These are phyloP conservation scores for Trissoscelio sp. DNA, from an alignment of 2,888 invertebrate genomes.

Conservation along the genomic window DNA sequence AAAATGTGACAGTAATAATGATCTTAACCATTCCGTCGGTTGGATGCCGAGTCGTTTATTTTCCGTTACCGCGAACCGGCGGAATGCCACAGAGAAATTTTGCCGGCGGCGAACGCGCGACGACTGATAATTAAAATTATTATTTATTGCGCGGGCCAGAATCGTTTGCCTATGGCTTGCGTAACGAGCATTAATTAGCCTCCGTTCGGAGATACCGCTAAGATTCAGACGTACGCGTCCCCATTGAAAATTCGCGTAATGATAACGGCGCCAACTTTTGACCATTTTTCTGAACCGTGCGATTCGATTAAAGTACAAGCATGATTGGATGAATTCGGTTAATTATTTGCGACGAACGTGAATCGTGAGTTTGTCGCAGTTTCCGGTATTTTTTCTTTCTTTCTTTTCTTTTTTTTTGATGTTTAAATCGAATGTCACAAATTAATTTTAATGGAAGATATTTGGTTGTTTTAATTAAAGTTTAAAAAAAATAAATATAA, in stretches of 20 bases:
- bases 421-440: too few relatives aligned
- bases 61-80: conserved; percentile 44
- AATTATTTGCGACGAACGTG: background rate
- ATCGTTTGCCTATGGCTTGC: conserved; percentile 72
- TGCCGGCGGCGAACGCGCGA: conserved; percentile 59
- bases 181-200: conserved; percentile 75
- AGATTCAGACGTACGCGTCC: conserved; percentile 42
- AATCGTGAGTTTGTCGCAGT: background rate
- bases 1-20: conserved; percentile 52
- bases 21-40: conserved; percentile 30
- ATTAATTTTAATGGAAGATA: too few relatives aligned
- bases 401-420: too few relatives aligned
- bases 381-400: too few relatives aligned
- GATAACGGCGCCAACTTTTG: conserved; percentile 26
- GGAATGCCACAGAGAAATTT: conserved; percentile 71
- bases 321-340: background rate
- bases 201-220: conserved; percentile 68
- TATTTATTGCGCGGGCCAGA: conserved; percentile 75
- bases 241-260: conserved; percentile 6
- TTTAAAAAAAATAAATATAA: too few relatives aligned
- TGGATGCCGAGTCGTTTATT: conserved; percentile 52
- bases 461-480: too few relatives aligned
- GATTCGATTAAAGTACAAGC: too few relatives aligned
- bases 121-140: conserved; percentile 76
- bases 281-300: background rate